Base-by-base conservation (phyloP, 2,113 vertebrate genomes). In the Strix aluco region DNA sequence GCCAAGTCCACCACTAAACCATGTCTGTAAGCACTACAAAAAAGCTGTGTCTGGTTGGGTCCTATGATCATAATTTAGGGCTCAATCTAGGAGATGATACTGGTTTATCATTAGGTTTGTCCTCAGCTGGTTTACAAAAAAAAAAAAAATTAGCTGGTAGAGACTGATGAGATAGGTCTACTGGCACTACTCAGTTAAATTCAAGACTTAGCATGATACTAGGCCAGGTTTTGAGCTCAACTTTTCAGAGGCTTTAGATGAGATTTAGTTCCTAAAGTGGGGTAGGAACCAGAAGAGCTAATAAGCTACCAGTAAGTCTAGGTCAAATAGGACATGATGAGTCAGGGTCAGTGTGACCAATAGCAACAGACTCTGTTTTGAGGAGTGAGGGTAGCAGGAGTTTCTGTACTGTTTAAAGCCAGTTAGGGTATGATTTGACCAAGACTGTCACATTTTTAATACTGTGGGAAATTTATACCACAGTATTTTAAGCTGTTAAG, bases 381-480 rank as follows among this genome's bases (percentile, higher is more conserved):
- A 59, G n/a, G 17, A 30, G 29, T 42, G 75, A 80, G 42, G 21
- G 8, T 63, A 85, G 3, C n/a, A 81, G n/a, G 5, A 21, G 19
- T 32, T 81, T 51, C n/a, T 79, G 16, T 40, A 11, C 5, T 16
- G 10, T 58, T 89, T 84, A 74, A 86, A 77, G 40, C 11, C 69
- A 90, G 15, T 3, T 14, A 63, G 38, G 26, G 15, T 32, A 13
- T 10, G n/a, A 81, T 79, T 42, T 87, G 47, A 91, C 57, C 86
- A 82, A 86, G 61, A 29, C 52, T 89, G 67, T 38, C 75, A 74
- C 58, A 87, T 82, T 90, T 95, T 77, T 92, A 95, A 91, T 92
- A 67, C 19, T 51, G 27, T 58, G 85, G 74, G 81, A 94, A 96
- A 93, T 97, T 90, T 89, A 66, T 4, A 1, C 26, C 40, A 44